Evolutionary conservation across 2,888 invertebrate genomes (phyloP), one percentile per base, ranked within the genome.

Genomic region (Dicranocentrus wangi): DNA sequence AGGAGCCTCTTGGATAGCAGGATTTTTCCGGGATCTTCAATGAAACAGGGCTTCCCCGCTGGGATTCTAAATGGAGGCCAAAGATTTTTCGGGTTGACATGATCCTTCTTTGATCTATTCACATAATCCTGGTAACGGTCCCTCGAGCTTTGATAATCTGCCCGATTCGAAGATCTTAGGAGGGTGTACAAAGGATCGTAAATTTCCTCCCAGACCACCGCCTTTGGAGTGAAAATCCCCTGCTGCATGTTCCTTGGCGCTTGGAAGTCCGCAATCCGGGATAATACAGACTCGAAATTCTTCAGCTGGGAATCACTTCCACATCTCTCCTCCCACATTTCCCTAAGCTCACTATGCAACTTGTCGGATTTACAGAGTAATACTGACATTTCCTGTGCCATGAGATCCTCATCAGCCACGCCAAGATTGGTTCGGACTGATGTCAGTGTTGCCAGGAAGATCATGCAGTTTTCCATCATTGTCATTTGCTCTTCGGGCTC

Each of bases 101-200:
- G 13, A 8, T 43, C 66, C 32, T 69, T 69, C 47, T 68, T 79
- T 1, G 72, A 66, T 17, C 81, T 69, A 43, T 75, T 79, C n/a
- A 79, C 63, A 76, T 71, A 81, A 15, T 84, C 82, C 43, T 76
- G 77, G 66, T 72, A 98, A 87, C 98, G 91, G 89, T 98, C 97
- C 93, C 98, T 93, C 13, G 97, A 95, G 15, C 93, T 93, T 89
- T 98, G 98, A 89, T 96, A 97, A 89, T 98, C 97, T 81, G 95
- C 91, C 70, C 96, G 90, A 89, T 98, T 96, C 3, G 97, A 95
- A 25, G 97, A 96, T 85, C 98, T 91, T 0, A 97, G 90, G 75
- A 96, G 90, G 23, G 97, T 96, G 89, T 97, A 96, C 73, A 98
- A 91, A 0, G 98, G 98, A 90, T 98, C 97, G 89, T 95, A 98